Base-by-base conservation (phyloP, 2,113 vertebrate species). In the Phyllopteryx taeniolatus region DNA sequence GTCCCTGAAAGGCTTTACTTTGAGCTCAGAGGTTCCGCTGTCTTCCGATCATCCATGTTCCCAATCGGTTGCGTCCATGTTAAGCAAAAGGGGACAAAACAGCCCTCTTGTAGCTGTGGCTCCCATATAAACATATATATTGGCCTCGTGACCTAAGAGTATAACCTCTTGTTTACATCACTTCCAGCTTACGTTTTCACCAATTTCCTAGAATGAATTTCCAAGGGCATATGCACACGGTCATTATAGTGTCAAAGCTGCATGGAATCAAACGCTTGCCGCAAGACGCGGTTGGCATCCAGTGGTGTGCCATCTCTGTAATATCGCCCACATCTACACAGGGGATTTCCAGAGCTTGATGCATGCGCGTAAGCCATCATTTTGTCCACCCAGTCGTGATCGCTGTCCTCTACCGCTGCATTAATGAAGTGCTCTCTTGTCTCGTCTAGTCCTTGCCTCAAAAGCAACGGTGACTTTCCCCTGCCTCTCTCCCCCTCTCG, bases 121-220 rank as follows among this genome's bases (percentile, higher is more conserved):
- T 62, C 39, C 17, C 33, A 62, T 33, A 15, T 35, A 20, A 33
- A 35, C 11, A 20, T 56, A 22, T 20, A 20, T 9, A 62, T 62
- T 17, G n/a, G 11, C 42, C 42, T 13, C 35, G 5, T 17, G 43
- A 66, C 12, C 43, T 31, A 15, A 66, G 43, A 27, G 3, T 1
- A 42, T 5, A 2, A 63, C 11, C 43, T 44, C 62, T 22, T 22
- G 42, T 65, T 65, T 65, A 46, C 43, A 31, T 47, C 42, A 43
- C 44, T 66, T 47, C 22, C 43, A 64, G 17, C n/a, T 43, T n/a
- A 66, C n/a, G 62, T 65, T 22, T 20, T 46, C 63, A 62, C 60
- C 27, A 17, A 62, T 11, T 62, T 17, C 35, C 9, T 6, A 35
- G 14, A 20, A 15, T 39, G 9, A 22, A 65, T 65, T 65, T 65